phyloP scores from a whole-genome alignment of 2,888 invertebrate species.

The Electrophaes corylata region DNA sequence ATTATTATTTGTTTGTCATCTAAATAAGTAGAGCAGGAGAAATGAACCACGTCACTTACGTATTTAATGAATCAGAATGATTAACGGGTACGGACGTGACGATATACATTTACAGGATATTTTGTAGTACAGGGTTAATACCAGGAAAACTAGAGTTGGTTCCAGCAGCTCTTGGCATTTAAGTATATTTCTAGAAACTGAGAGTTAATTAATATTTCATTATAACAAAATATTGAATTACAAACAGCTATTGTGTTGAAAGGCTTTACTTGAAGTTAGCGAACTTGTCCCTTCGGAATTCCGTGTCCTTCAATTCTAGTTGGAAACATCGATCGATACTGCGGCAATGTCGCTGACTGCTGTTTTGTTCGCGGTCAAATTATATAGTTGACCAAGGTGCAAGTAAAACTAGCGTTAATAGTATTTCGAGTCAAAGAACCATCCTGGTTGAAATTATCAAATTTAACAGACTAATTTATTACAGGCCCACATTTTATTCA shows the following conservation, averaged over 20 bases:
- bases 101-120: constrained; percentile 10
- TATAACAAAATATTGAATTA: background rate
- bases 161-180: background rate
- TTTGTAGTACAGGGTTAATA: background rate
- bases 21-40: background rate
- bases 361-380: constrained; percentile 34
- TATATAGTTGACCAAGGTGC: constrained; percentile 22
- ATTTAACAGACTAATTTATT: too few species aligned
- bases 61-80: constrained; percentile 14
- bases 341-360: constrained; percentile 42
- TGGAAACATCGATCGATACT: constrained; percentile 47
- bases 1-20: background rate
- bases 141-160: constrained; percentile 1
- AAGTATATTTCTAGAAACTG: background rate
- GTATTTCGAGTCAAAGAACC: too few species aligned
- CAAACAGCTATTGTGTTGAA: background rate
- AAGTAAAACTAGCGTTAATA: too few species aligned
- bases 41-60: background rate
- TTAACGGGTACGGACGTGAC: constrained; percentile 6
- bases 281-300: constrained; percentile 17
- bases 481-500: too few species aligned
- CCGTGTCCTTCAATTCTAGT: constrained; percentile 44
- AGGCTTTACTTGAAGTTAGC: constrained; percentile 8
- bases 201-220: background rate
- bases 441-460: too few species aligned